phyloP scores from a whole-genome alignment of 2,888 invertebrate species.

The Phaedon cochleariae region DNA sequence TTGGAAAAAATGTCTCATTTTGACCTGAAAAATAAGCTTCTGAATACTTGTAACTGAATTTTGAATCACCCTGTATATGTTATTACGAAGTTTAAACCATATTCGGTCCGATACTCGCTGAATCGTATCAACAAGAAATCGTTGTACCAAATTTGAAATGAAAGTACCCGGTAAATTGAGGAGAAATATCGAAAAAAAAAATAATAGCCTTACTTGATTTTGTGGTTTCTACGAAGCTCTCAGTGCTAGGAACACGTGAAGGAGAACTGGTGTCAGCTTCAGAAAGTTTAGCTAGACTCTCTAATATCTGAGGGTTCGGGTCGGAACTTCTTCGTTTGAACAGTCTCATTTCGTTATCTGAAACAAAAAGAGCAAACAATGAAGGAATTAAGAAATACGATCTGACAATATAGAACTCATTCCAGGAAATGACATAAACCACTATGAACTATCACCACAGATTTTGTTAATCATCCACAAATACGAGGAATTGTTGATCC shows the following conservation, averaged over 20 bases:
- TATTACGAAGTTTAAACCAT: too few relatives aligned
- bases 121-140: too few relatives aligned
- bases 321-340: constrained; percentile 67
- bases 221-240: constrained; percentile 35
- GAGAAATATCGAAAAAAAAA: too few relatives aligned
- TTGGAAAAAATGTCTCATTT: too few relatives aligned
- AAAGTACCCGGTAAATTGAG: too few relatives aligned
- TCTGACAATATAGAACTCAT: not conserved
- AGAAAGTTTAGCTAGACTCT: constrained; percentile 63
- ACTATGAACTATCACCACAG: too few relatives aligned
- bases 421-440: not conserved
- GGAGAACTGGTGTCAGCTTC: constrained; percentile 44
- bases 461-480: not conserved
- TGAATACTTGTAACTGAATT: too few relatives aligned
- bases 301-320: constrained; percentile 66
- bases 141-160: too few relatives aligned
- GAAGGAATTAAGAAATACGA: not conserved
- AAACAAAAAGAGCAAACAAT: constrained; percentile 15
- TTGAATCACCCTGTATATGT: too few relatives aligned
- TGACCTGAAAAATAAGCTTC: too few relatives aligned
- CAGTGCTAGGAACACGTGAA: constrained; percentile 35
- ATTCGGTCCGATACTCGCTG: too few relatives aligned
- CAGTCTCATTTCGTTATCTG: constrained; percentile 60
- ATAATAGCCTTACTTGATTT: constrained; percentile 48
- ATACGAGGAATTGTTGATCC: not conserved